A percentile compares a stretch with the other conserved stretches of the same genome.
Evolutionary conservation across 2,888 invertebrate genomes (phyloP).

Genomic region (Anorthoa munda): DNA sequence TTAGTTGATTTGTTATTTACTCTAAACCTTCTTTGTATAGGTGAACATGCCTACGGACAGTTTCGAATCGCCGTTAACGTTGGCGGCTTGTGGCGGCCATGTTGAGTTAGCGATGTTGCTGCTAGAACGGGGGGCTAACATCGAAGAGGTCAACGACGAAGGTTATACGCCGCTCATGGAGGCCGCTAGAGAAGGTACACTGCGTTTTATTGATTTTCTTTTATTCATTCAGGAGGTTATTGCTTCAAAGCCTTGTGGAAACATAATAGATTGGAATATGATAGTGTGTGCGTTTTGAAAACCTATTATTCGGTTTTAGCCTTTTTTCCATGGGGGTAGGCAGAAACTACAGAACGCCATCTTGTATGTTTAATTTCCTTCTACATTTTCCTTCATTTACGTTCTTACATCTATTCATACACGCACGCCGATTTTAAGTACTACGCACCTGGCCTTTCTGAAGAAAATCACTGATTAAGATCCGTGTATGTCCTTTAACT

Average conservation of each 20-base stretch:
- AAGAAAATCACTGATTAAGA: no score
- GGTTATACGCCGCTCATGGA: constrained; percentile 99
- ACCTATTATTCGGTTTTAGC: no score
- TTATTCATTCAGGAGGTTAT: not conserved
- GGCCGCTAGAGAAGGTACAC: constrained; percentile 96
- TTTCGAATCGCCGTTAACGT: constrained; percentile 99
- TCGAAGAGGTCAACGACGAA: constrained; percentile 99
- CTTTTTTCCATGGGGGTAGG: no score
- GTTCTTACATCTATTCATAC: no score
- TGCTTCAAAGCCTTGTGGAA: not conserved
- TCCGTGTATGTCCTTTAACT: not conserved
- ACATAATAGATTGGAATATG: not conserved
- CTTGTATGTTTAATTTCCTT: no score
- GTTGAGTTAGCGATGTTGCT: constrained; percentile 98
- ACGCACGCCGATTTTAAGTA: no score
- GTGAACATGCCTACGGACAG: constrained; percentile 99
- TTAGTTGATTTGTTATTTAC: not conserved
- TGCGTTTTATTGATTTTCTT: not conserved
- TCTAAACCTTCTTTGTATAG: constrained; percentile 88
- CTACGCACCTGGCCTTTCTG: no score
- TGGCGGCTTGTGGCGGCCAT: constrained; percentile 99
- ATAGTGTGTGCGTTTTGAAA: not conserved
- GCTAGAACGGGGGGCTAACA: constrained; percentile 99
- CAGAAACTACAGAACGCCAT: no score
- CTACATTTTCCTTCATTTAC: no score